These are phyloP conservation scores for Dolomedes plantarius DNA, from an alignment of 2,888 invertebrate genomes.

Conservation along the genomic window DNA sequence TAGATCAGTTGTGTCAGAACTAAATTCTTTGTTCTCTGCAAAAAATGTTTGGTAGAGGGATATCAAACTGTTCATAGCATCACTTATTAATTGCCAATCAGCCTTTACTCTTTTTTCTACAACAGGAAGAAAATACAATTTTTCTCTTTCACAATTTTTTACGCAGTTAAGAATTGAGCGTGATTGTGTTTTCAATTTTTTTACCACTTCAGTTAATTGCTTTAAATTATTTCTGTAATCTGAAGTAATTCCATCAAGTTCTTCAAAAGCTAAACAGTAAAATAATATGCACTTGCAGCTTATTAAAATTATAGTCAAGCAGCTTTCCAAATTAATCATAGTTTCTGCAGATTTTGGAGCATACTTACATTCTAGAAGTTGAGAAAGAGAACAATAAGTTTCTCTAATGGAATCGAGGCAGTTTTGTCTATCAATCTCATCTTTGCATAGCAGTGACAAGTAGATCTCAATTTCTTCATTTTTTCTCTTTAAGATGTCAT, in stretches of 20 bases:
- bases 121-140: neutral
- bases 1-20: neutral
- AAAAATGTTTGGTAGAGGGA: neutral
- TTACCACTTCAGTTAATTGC: neutral
- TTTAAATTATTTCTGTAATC: neutral
- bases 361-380: neutral
- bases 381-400: neutral
- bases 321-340: neutral
- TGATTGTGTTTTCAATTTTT: neutral
- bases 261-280: neutral
- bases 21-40: neutral
- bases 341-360: neutral
- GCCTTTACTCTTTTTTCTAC: neutral
- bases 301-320: neutral
- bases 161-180: neutral
- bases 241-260: neutral
- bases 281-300: neutral
- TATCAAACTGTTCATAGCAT: neutral
- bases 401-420: neutral
- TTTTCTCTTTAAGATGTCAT: neutral
- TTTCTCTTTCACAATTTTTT: neutral
- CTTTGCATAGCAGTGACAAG: neutral
- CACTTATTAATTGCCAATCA: neutral
- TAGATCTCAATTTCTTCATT: constrained; percentile 15
- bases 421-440: neutral